Conservation (phyloP, 2,113 vertebrate genomes). For the Tyto alba region DNA sequence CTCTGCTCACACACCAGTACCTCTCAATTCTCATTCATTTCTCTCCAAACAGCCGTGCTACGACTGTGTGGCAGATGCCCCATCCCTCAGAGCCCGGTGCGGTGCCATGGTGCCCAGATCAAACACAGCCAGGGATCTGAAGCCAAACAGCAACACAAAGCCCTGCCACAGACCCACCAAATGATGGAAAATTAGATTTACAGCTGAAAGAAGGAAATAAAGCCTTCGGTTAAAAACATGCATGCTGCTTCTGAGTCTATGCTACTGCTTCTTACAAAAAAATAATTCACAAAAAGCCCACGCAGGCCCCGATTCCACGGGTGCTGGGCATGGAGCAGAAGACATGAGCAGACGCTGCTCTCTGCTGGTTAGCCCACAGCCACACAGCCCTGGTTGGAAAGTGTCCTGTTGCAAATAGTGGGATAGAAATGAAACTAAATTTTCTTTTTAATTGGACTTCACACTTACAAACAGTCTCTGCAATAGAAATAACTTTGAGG, state of each 20-base stretch:
- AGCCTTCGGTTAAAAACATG: background rate
- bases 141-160: too few species aligned
- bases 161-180: background rate
- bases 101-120: background rate
- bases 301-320: rapidly evolving
- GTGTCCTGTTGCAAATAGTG: rapidly evolving
- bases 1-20: background rate
- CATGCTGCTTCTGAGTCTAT: background rate
- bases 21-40: background rate
- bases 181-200: background rate
- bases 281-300: too few species aligned
- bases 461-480: background rate
- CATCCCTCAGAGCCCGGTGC: background rate
- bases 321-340: rapidly evolving
- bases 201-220: background rate
- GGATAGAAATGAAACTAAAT: rapidly evolving
- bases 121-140: background rate
- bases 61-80: background rate
- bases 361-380: background rate
- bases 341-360: background rate
- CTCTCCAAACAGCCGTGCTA: rapidly evolving
- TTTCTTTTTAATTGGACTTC: background rate
- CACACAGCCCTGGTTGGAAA: background rate
- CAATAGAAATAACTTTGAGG: background rate
- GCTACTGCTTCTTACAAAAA: background rate